These are phyloP conservation scores for Eulithis prunata DNA, from an alignment of 2,888 invertebrate species.

Conservation along the genomic window DNA sequence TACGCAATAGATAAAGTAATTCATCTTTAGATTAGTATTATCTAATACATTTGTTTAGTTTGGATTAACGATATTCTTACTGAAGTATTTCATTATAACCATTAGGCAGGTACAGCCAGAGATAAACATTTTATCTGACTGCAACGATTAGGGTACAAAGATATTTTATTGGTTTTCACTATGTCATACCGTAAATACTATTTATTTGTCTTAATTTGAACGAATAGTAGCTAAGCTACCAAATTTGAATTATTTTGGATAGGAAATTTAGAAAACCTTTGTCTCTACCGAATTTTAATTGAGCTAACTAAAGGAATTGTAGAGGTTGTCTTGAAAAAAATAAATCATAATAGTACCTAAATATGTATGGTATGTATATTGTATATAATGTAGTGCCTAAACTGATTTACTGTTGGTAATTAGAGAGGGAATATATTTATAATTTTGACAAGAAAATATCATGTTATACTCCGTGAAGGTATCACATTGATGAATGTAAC, in stretches of 20 bases:
- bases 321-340: no score
- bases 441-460: conserved; percentile 33
- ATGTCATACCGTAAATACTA: not conserved
- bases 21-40: conserved; percentile 42
- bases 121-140: conserved; percentile 18
- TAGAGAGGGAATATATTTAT: conserved; percentile 37
- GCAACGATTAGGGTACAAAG: not conserved
- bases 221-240: no score
- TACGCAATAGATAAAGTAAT: conserved; percentile 22
- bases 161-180: not conserved
- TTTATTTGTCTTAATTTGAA: not conserved
- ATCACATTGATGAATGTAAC: conserved; percentile 54
- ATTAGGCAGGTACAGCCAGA: conserved; percentile 16
- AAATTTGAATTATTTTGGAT: no score
- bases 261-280: no score
- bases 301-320: no score
- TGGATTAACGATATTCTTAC: conserved; percentile 39
- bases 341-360: no score
- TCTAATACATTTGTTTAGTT: conserved; percentile 44
- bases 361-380: no score
- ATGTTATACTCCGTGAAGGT: conserved; percentile 36
- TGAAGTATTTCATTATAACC: conserved; percentile 37
- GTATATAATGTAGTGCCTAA: no score
- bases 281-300: no score
- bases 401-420: no score